These are phyloP conservation scores for Diplodus puntazzo DNA, from an alignment of 2,797 vertebrate genomes.

Conservation along the genomic window DNA sequence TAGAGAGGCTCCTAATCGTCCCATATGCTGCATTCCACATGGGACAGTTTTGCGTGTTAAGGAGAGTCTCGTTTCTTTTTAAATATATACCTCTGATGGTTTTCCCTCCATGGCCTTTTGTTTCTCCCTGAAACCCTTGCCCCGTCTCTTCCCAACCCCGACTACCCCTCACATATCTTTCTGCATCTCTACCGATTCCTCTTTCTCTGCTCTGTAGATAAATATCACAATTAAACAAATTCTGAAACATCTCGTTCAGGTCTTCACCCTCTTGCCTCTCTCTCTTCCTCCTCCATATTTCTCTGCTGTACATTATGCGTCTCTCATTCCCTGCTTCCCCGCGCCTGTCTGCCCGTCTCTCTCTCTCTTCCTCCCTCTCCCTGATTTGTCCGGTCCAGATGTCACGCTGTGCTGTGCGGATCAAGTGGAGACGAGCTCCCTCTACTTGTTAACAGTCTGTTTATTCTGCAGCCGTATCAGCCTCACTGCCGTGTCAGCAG, in stretches of 20 bases:
- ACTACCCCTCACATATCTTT: slow-evolving; percentile 2
- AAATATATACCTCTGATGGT: background rate
- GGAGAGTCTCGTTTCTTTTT: slow-evolving; percentile 33
- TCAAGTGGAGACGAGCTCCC: slow-evolving; percentile 51
- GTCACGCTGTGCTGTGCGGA: slow-evolving; percentile 35
- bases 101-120: slow-evolving; percentile 15
- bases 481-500: slow-evolving; percentile 65
- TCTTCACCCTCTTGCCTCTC: background rate
- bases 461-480: slow-evolving; percentile 67
- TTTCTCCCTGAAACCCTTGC: slow-evolving; percentile 21
- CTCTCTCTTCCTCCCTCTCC: background rate
- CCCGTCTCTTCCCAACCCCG: background rate
- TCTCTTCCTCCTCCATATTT: slow-evolving; percentile 2
- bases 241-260: background rate
- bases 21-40: slow-evolving; percentile 54
- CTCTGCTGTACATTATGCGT: slow-evolving; percentile 7
- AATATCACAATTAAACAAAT: background rate
- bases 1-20: slow-evolving; percentile 55
- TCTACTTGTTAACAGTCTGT: slow-evolving; percentile 66
- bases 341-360: background rate
- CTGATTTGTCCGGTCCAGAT: slow-evolving; percentile 39
- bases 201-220: background rate
- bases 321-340: background rate
- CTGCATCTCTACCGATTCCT: background rate
- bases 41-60: slow-evolving; percentile 56